phyloP scores from a whole-genome alignment of 2,797 vertebrate genomes.

The Hippoglossus hippoglossus region DNA sequence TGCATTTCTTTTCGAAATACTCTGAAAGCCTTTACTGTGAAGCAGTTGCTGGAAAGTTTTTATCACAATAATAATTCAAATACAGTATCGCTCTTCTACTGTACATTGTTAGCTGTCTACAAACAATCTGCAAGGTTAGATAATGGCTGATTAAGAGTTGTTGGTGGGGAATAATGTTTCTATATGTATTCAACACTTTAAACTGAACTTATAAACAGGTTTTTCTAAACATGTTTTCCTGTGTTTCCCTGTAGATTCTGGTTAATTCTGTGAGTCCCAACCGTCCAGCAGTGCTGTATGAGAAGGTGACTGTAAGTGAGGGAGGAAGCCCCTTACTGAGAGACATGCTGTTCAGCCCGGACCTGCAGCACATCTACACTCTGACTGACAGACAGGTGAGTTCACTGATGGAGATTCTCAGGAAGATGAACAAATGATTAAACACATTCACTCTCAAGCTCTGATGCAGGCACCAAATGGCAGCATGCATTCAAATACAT shows the following conservation, averaged over 20 bases:
- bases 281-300: constrained; percentile 88
- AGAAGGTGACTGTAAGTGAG: constrained; percentile 92
- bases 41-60: background rate
- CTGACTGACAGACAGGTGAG: constrained; percentile 95
- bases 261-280: constrained; percentile 86
- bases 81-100: background rate
- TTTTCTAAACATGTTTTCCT: constrained; percentile 23
- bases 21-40: background rate
- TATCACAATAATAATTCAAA: background rate
- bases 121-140: background rate
- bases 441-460: background rate
- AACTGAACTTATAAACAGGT: too few relatives aligned
- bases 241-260: constrained; percentile 85
- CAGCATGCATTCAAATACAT: constrained; percentile 8
- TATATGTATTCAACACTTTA: background rate
- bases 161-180: background rate
- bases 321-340: constrained; percentile 88
- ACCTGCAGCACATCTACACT: constrained; percentile 92
- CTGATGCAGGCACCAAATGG: background rate
- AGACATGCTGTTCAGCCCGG: constrained; percentile 94
- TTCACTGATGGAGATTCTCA: background rate
- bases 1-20: too few relatives aligned
- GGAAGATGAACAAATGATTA: constrained; percentile 1
- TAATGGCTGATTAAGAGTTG: background rate
- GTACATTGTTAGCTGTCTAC: background rate